Evolutionary conservation across 2,113 vertebrate genomes (phyloP), one percentile per base, ranked within the genome.

Genomic region (Ceyx melanurus): DNA sequence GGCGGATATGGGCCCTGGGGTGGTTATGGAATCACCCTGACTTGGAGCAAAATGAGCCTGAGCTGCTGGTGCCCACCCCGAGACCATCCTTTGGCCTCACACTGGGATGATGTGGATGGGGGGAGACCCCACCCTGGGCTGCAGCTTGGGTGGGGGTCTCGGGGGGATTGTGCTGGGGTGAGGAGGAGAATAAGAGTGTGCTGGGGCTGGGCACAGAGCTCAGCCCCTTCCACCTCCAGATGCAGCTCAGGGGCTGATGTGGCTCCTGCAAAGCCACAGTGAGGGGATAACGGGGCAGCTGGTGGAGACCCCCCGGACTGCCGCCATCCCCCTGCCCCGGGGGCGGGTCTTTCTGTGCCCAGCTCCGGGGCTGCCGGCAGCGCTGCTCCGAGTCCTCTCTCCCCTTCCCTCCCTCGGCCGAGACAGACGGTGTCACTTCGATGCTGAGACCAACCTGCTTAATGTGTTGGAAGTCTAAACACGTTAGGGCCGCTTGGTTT

Each of bases 401-500:
- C 67, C 88, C 84, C 48, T 51, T 76, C 72, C n/a, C 35, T 82
- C 40, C 43, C 78, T 77, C 23, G 57, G 62, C 89, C 20, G 46
- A 58, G 88, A 79, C 92, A 86, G 67, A 43, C 13, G 31, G 80
- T 96, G 95, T 97, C 96, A 95, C 95, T 96, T 96, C 64, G 93
- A 96, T 96, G 92, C 93, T 67, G 85, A 74, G 90, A 23, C 89
- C 93, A 11, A 95, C 89, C 96, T 80, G 95, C 56, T 93, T 14
- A 90, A 95, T 71, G 96, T 86, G 94, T 45, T 77, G 92, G 73
- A 74, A 97, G 94, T 96, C 96, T 92, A 77, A 95, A 95, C 90
- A 5, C 48, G 95, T 97, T 97, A 96, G 66, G 88, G 90, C 76
- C 77, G 87, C 79, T 94, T 79, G 76, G 91, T 92, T 97, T 97